phyloP scores from a whole-genome alignment of 2,888 invertebrate genomes.

The Sphecodes monilicornis region DNA sequence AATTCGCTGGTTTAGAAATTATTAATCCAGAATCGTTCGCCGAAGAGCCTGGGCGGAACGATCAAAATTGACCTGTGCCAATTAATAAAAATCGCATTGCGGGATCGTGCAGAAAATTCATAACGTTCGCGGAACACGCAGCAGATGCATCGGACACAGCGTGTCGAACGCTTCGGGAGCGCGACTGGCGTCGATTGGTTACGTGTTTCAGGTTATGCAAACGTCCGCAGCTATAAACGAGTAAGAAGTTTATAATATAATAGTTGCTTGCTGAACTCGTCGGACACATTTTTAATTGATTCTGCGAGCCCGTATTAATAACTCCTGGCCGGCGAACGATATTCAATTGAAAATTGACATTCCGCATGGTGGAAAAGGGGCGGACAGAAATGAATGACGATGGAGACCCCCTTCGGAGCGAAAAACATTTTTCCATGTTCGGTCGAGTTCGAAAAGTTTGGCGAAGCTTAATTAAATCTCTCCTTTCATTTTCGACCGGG shows the following conservation, averaged over 20 bases:
- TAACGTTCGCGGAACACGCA: background rate
- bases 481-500: background rate
- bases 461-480: background rate
- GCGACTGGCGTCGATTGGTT: background rate
- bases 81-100: conserved; percentile 10
- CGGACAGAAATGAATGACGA: background rate
- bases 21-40: background rate
- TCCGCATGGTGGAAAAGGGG: background rate
- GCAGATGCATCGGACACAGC: background rate
- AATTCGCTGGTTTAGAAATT: no score
- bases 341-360: background rate
- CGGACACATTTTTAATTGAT: conserved; percentile 13
- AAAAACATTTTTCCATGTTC: background rate
- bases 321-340: background rate
- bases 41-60: background rate
- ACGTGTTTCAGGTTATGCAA: conserved; percentile 29
- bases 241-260: background rate
- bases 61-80: background rate
- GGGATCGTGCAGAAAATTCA: background rate
- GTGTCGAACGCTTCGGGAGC: background rate
- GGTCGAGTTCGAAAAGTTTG: background rate
- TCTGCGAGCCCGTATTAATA: conserved; percentile 3
- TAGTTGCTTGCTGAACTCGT: background rate
- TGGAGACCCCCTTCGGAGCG: background rate
- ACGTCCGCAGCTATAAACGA: conserved; percentile 3